These are phyloP conservation scores for Tylochromis polylepis DNA, from an alignment of 2,113 vertebrate genomes.

Conservation along the genomic window DNA sequence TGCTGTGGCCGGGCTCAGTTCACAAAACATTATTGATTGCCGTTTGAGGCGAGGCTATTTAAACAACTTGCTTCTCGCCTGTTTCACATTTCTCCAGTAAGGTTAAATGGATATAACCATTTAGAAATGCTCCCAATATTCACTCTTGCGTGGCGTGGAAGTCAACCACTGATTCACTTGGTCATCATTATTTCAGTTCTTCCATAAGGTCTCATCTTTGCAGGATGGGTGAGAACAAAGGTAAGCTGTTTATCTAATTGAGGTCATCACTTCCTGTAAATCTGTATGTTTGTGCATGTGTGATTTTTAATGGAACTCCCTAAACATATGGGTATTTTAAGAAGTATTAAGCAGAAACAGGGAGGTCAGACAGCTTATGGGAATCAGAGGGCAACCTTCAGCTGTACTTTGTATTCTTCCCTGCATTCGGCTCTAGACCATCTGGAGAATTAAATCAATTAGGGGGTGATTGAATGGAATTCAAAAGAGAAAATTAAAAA, in stretches of 20 bases:
- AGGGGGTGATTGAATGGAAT: conserved; percentile 22
- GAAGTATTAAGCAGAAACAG: not conserved
- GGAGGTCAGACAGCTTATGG: not conserved
- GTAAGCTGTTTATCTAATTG: conserved; percentile 27
- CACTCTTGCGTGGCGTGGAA: not conserved
- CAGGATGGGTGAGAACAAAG: not conserved
- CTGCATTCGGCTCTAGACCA: conserved; percentile 3
- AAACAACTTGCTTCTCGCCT: conserved; percentile 1
- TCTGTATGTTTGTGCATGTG: not conserved
- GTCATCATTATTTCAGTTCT: conserved; percentile 23
- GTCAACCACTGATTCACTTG: conserved; percentile 31
- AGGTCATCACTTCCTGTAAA: not conserved
- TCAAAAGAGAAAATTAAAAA: not conserved
- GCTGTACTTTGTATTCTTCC: not conserved
- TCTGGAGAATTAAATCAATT: conserved; percentile 56
- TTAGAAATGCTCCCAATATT: conserved; percentile 3
- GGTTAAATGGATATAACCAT: not conserved
- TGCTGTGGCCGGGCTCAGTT: conserved; percentile 7
- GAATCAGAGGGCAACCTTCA: not conserved
- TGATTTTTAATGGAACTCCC: not conserved
- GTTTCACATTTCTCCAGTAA: conserved; percentile 1
- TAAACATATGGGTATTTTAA: conserved; percentile 24
- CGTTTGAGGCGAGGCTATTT: conserved; percentile 26
- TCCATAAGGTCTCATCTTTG: not conserved
- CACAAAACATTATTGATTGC: conserved; percentile 51